phyloP scores from a whole-genome alignment of 1,140 invertebrate species.

The Drosophila yakuba region DNA sequence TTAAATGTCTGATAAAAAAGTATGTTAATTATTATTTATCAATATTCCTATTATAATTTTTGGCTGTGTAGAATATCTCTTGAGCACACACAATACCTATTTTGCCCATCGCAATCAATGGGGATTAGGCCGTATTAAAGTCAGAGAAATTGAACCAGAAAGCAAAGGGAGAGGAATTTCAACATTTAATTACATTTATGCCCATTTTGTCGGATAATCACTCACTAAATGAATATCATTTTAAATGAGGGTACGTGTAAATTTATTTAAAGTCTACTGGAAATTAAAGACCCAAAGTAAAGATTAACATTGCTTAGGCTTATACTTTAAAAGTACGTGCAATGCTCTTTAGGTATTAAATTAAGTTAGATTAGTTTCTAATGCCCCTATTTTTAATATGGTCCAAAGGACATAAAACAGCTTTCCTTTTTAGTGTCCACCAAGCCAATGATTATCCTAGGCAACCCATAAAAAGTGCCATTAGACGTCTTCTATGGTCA shows the following conservation, averaged over 20 bases:
- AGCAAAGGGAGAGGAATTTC: neutral
- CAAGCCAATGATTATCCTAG: slow-evolving; percentile 25
- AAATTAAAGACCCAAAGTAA: neutral
- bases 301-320: too few species aligned
- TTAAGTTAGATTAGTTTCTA: neutral
- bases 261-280: neutral
- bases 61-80: neutral
- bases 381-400: neutral
- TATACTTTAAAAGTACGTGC: too few species aligned
- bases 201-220: neutral
- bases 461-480: slow-evolving; percentile 41
- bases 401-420: slow-evolving; percentile 15
- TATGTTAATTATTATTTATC: too few species aligned
- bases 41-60: too few species aligned
- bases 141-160: neutral
- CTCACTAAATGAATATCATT: neutral
- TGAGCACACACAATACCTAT: neutral
- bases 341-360: neutral
- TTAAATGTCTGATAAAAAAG: too few species aligned
- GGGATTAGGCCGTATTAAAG: slow-evolving; percentile 14
- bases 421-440: slow-evolving; percentile 25
- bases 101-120: slow-evolving; percentile 6
- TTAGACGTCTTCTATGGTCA: slow-evolving; percentile 36
- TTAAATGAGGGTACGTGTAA: too few species aligned
- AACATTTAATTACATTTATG: neutral